Base-by-base conservation (phyloP, 2,888 invertebrate species). In the Chironomus tentans region DNA sequence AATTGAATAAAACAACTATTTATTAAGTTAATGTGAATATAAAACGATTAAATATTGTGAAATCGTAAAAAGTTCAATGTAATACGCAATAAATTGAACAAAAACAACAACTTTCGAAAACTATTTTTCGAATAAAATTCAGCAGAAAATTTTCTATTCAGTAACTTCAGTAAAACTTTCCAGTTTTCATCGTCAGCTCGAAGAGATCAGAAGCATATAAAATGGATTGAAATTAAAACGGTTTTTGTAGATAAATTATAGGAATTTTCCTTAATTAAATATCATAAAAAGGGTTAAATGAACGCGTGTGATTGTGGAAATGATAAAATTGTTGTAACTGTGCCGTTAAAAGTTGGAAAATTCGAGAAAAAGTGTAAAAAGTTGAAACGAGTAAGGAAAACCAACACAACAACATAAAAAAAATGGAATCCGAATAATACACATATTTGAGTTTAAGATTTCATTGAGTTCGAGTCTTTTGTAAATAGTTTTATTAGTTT, bases 321-420 rank as follows among this genome's bases (percentile, higher is more conserved):
- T 28, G 24, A 22, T n/a, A 50, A 71, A 18, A 21, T 50, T 7
- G 15, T 47, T 28, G 24, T 28, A 15, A 71, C 46, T 71, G 71
- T 56, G 71, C 56, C 15, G 56, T 22, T 56, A 56, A 56, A 71
- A 47, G 47, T 71, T 65, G 65, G 24, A 65, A 65, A 65, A 13
- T 65, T 65, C 10, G 65, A 65, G 2, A 21, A 47, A 46, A 18
- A 22, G 22, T 48, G 70, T 48, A 48, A 70, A 48, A 70, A 70
- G 10, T 12, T 4, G 10, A 48, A n/a, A 47, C 38, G 46, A 48
- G 47, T 38, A 70, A 47, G 48, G 46, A 70, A 22, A 22, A 70
- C 70, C 70, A 70, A 70, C 70, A 70, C 70, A 70, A 70, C 46
- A 46, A 61, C 71, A 74, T 74, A 62, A 74, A 74, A 70, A 71